Evolutionary conservation across 1,140 invertebrate genomes (phyloP).

Genomic region (Nymphalis io): DNA sequence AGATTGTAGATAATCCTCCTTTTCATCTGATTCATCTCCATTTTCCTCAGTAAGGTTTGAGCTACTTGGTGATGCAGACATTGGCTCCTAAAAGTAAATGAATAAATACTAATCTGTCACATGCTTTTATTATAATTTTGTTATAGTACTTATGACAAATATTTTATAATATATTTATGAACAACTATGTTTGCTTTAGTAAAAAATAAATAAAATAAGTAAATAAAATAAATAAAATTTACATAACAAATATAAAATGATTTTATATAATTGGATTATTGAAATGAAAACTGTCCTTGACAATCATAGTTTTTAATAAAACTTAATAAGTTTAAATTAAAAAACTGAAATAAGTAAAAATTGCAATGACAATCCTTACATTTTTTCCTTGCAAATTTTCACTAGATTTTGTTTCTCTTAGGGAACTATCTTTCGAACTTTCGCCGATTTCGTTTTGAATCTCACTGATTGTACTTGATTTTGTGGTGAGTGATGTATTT

Average conservation of each 20-base stretch:
- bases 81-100: constrained; percentile 48
- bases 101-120: too few relatives aligned
- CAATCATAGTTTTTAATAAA: too few relatives aligned
- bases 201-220: too few relatives aligned
- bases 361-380: constrained; percentile 45
- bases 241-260: too few relatives aligned
- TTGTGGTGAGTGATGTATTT: constrained; percentile 59
- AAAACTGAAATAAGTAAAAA: background rate
- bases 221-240: too few relatives aligned
- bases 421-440: constrained; percentile 36
- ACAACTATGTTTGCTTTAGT: too few relatives aligned
- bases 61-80: constrained; percentile 69
- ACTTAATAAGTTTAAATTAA: background rate
- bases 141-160: too few relatives aligned
- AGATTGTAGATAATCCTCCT: constrained; percentile 74
- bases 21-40: constrained; percentile 65
- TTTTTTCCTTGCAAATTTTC: constrained; percentile 70
- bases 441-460: constrained; percentile 81
- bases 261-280: too few relatives aligned
- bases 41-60: constrained; percentile 66
- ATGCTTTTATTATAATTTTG: too few relatives aligned
- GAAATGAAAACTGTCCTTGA: too few relatives aligned
- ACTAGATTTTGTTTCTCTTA: constrained; percentile 62
- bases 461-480: constrained; percentile 80
- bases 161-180: too few relatives aligned